Percentiles rank a stretch among this genome's conserved stretches.
phyloP scores from a whole-genome alignment of 2,888 invertebrate genomes.

The Polymixis lichenea region DNA sequence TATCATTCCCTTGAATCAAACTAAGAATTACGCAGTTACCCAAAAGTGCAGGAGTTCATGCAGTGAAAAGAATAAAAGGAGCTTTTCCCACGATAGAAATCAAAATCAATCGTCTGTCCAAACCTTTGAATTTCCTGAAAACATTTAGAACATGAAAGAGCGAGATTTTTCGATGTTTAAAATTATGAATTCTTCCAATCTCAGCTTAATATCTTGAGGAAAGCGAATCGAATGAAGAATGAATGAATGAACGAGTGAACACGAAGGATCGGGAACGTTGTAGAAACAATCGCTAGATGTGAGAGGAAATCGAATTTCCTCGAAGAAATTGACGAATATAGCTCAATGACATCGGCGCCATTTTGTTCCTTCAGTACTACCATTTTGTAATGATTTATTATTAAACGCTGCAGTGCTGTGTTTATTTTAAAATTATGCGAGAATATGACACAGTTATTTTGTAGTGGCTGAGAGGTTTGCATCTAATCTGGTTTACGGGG shows the following conservation, averaged over 20 bases:
- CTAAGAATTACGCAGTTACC: not conserved
- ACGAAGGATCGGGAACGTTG: conserved; percentile 51
- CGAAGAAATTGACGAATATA: conserved; percentile 65
- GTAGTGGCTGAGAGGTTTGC: not conserved
- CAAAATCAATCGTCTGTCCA: conserved; percentile 17
- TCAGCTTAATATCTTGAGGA: conserved; percentile 46
- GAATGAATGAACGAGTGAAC: conserved; percentile 63
- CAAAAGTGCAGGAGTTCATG: not conserved
- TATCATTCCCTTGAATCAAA: not conserved
- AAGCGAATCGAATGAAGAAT: conserved; percentile 60
- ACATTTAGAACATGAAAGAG: conserved; percentile 2
- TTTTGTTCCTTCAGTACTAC: conserved; percentile 47
- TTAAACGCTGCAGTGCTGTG: not conserved
- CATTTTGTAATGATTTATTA: conserved; percentile 53
- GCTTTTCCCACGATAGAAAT: not conserved
- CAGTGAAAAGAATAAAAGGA: conserved; percentile 3
- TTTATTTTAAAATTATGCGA: not conserved
- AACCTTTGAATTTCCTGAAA: conserved; percentile 11
- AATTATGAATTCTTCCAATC: conserved; percentile 57
- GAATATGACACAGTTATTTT: not conserved
- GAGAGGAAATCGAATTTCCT: conserved; percentile 69
- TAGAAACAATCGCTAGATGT: conserved; percentile 66
- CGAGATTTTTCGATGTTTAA: conserved; percentile 27
- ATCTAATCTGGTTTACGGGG: not conserved
- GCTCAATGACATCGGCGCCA: conserved; percentile 60